Percentiles rank a stretch among this genome's conserved stretches.
Conservation (phyloP, 1,140 invertebrate species). For the Wasmannia auropunctata region DNA sequence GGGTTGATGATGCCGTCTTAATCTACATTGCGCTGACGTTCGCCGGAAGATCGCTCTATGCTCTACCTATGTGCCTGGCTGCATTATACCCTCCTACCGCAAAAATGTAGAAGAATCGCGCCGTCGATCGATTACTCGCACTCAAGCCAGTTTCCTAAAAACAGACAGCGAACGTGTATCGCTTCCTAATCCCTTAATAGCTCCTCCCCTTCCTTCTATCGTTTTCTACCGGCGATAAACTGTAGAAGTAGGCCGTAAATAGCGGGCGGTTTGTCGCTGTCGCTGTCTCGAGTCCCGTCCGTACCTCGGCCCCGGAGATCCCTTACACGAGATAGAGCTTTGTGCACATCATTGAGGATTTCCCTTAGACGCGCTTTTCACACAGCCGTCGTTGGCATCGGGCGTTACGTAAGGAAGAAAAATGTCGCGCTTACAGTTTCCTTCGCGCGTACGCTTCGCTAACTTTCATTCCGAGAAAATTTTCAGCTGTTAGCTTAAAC, state of each 20-base stretch:
- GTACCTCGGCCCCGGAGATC: slow-evolving; percentile 49
- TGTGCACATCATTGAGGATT: slow-evolving; percentile 67
- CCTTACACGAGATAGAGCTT: slow-evolving; percentile 53
- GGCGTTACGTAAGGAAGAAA: slow-evolving; percentile 35
- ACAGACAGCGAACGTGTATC: neutral
- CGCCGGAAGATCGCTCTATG: neutral
- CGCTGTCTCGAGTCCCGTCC: slow-evolving; percentile 45
- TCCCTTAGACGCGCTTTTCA: slow-evolving; percentile 41
- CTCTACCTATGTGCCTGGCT: neutral
- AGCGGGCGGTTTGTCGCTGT: slow-evolving; percentile 62
- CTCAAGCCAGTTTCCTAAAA: neutral
- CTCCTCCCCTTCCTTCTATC: neutral
- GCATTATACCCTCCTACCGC: neutral
- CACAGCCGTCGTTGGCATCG: slow-evolving; percentile 30
- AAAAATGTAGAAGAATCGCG: neutral
- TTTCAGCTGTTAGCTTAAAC: slow-evolving; percentile 27
- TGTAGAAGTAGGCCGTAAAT: slow-evolving; percentile 50
- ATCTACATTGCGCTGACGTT: slow-evolving; percentile 45
- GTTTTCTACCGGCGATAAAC: slow-evolving; percentile 24
- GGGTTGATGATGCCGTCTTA: slow-evolving; percentile 6
- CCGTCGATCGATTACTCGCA: neutral
- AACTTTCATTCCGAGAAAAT: slow-evolving; percentile 32
- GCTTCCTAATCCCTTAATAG: neutral
- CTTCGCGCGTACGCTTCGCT: neutral
- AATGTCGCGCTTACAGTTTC: slow-evolving; percentile 38